Evolutionary conservation across 2,113 vertebrate species (phyloP), one percentile per base, ranked within the genome.

Genomic region (Zapornia atra): DNA sequence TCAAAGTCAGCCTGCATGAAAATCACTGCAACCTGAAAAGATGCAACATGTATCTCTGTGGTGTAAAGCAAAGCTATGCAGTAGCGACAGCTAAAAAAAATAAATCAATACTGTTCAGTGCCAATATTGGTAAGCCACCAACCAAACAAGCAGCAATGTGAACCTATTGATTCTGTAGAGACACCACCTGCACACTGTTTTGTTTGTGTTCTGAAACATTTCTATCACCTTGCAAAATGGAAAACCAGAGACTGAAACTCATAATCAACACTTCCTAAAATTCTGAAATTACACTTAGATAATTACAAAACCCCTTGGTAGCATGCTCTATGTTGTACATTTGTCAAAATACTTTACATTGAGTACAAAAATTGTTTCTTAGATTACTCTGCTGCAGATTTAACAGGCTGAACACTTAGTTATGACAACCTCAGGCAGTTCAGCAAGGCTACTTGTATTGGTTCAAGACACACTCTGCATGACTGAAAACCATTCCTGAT

Each of bases 61-160:
- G 38, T 70, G 54, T 73, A 75, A 80, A 90, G 79, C 66, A 95
- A 91, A 95, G 51, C 71, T 86, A 54, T 31, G 60, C 61, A 86
- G 79, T 13, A 94, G 44, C 2, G 5, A 86, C 29, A 70, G 40
- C 18, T n/a, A 64, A 82, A 44, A 86, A 95, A 78, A 80, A 22
- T 22, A 50, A 61, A 95, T 95, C 92, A 81, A 92, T 95, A 83
- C 20, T 78, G 42, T 66, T 94, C 90, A 68, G 68, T 51, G 64
- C 71, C 79, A 88, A 78, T 92, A 86, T 2, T 56, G 76, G 82
- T 82, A 78, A 94, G 76, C 38, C 38, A 77, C 92, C 92, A 93
- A 94, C 88, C 71, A 90, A 93, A 90, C 0, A 3, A 88, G 57
- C 82, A 90, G 90, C 65, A 73, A 25, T 7, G 5, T 38, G 80